Evolutionary conservation across 2,888 invertebrate genomes (phyloP).

Genomic region (Archaeoteleia sp.): DNA sequence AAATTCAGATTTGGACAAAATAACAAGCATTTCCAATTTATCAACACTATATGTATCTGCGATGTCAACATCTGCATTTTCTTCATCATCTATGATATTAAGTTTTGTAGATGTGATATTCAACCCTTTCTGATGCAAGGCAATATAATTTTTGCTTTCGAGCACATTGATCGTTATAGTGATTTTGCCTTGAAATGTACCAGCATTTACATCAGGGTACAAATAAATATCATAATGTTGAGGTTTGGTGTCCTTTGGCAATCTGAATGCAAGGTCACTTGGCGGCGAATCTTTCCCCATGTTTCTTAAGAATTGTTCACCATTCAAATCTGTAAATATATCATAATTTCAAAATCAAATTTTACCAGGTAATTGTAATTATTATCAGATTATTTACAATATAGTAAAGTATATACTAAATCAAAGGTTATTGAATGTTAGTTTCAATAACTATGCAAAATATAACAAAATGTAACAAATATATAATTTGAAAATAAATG

Average conservation of each 20-base stretch:
- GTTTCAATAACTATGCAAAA: too few species aligned
- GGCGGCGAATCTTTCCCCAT: conserved; percentile 26
- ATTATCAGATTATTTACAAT: too few species aligned
- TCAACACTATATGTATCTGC: conserved; percentile 57
- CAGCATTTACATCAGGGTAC: conserved; percentile 79
- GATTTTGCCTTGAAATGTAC: conserved; percentile 78
- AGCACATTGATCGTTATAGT: conserved; percentile 76
- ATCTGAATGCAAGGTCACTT: conserved; percentile 74
- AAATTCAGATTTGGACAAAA: conserved; percentile 61
- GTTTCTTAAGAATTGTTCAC: conserved; percentile 18
- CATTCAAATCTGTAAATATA: conserved; percentile 26
- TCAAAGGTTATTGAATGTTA: too few species aligned
- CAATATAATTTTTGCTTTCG: conserved; percentile 74
- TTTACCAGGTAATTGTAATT: not conserved
- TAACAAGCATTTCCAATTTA: conserved; percentile 65
- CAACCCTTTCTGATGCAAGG: conserved; percentile 76
- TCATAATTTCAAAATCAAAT: not conserved
- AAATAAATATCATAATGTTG: conserved; percentile 80
- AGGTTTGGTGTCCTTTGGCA: conserved; percentile 79
- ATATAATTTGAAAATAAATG: too few species aligned
- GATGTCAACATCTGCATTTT: conserved; percentile 57
- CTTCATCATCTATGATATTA: conserved; percentile 58
- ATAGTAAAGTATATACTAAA: too few species aligned
- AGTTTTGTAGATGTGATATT: conserved; percentile 76
- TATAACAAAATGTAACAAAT: too few species aligned